These are phyloP conservation scores for Dendrophyllia cribrosa DNA, from an alignment of 64 coral and sea anemone species.

Conservation along the genomic window DNA sequence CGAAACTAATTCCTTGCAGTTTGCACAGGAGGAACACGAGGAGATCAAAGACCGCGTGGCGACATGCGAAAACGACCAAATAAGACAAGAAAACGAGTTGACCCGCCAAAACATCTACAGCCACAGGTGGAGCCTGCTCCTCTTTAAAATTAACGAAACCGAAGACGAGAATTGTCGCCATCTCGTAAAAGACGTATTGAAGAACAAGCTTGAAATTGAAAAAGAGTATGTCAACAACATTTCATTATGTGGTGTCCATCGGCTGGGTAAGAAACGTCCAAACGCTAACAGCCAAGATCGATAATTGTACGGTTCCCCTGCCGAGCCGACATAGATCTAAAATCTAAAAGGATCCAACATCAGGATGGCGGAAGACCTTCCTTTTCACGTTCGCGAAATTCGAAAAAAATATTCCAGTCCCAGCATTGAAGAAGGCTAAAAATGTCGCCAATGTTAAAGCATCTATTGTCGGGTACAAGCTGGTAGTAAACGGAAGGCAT, in stretches of 20 bases:
- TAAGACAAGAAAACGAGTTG: constrained; percentile 1
- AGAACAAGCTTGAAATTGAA: background rate
- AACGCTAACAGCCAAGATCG: constrained; percentile 12
- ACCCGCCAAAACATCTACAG: constrained; percentile 44
- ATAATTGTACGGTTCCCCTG: constrained; percentile 52
- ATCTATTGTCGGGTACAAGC: constrained; percentile 32
- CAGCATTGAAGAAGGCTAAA: background rate
- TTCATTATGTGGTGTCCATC: constrained; percentile 50
- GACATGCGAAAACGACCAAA: constrained; percentile 10
- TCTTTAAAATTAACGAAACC: constrained; percentile 37
- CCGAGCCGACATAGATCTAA: constrained; percentile 2
- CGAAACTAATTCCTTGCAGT: constrained; percentile 27
- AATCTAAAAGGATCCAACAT: background rate
- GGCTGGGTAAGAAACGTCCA: constrained; percentile 8
- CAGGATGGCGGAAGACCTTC: background rate
- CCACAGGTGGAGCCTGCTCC: constrained; percentile 39
- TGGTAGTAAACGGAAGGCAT: constrained; percentile 7
- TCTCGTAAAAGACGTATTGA: constrained; percentile 5
- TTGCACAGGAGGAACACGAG: constrained; percentile 30
- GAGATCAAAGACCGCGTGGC: constrained; percentile 35
- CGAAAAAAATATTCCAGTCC: constrained; percentile 7
- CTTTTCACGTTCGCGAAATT: constrained; percentile 10
- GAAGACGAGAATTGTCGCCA: constrained; percentile 39
- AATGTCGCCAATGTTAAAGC: background rate
- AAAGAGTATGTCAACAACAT: background rate